phyloP scores from a whole-genome alignment of 2,797 vertebrate genomes.

The Ctenosaura bakeri region DNA sequence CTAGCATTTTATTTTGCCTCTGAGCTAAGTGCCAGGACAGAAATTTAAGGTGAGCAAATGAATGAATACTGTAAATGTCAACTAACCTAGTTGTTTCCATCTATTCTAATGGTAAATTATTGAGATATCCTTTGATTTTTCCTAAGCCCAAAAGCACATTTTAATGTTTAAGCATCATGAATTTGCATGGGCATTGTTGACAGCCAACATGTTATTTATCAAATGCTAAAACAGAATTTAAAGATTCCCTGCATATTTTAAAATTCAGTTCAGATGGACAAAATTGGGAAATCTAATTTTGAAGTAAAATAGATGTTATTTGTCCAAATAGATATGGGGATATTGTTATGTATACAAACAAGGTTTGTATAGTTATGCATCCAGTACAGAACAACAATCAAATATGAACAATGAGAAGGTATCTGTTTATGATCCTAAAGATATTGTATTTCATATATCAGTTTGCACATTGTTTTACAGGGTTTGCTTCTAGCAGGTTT shows the following conservation, averaged over 20 bases:
- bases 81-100: not conserved
- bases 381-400: not conserved
- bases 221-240: not conserved
- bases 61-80: not conserved
- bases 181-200: not conserved
- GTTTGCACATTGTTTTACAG: not conserved
- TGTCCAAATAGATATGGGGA: not conserved
- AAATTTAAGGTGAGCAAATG: not conserved
- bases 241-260: not conserved
- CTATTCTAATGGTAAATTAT: not conserved
- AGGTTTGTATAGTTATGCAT: not conserved
- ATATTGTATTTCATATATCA: not conserved
- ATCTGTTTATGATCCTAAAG: not conserved
- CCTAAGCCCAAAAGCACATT: not conserved
- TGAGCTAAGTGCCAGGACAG: not conserved
- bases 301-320: not conserved
- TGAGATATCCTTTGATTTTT: conserved; percentile 6
- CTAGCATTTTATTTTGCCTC: not conserved
- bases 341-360: not conserved
- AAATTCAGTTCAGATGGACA: not conserved
- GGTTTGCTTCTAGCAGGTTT: not conserved
- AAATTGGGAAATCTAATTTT: not conserved
- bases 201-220: not conserved
- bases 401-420: not conserved
- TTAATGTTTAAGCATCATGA: not conserved